Conservation (phyloP, 1,140 invertebrate species). For the Drosophila elegans region DNA sequence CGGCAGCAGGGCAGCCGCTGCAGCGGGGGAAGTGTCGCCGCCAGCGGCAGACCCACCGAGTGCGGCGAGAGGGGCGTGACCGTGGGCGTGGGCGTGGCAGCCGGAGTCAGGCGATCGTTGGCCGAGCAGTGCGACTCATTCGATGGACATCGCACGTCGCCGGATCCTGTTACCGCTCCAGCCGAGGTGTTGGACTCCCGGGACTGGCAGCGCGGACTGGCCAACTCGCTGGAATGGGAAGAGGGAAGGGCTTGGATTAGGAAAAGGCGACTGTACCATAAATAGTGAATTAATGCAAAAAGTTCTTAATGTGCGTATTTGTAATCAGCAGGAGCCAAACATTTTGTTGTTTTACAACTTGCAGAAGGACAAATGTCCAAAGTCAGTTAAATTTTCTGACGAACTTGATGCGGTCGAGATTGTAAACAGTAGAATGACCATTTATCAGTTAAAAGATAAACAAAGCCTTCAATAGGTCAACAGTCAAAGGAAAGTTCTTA, state of each 20-base stretch:
- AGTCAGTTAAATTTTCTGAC: no score
- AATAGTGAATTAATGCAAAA: no score
- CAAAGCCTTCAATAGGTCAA: no score
- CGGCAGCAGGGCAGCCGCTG: conserved; percentile 88
- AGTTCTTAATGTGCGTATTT: no score
- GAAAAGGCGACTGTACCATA: background rate
- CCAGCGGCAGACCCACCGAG: conserved; percentile 85
- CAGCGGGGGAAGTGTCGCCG: conserved; percentile 86
- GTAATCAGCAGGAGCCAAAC: no score
- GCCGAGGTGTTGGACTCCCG: conserved; percentile 89
- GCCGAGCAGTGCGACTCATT: conserved; percentile 89
- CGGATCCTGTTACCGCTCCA: conserved; percentile 25
- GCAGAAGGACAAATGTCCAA: no score
- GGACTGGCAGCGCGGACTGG: conserved; percentile 91
- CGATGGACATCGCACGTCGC: conserved; percentile 87
- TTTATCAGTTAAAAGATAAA: no score
- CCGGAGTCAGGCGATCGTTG: conserved; percentile 86
- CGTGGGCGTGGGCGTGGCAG: conserved; percentile 85
- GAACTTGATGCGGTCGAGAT: no score
- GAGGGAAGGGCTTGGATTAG: background rate
- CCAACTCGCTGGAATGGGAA: conserved; percentile 88
- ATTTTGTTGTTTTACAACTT: no score
- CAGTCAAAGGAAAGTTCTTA: no score
- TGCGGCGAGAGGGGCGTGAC: conserved; percentile 85
- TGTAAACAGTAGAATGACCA: no score